Base-by-base conservation (phyloP, 2,113 vertebrate genomes). In the Phrynocephalus versicolor region DNA sequence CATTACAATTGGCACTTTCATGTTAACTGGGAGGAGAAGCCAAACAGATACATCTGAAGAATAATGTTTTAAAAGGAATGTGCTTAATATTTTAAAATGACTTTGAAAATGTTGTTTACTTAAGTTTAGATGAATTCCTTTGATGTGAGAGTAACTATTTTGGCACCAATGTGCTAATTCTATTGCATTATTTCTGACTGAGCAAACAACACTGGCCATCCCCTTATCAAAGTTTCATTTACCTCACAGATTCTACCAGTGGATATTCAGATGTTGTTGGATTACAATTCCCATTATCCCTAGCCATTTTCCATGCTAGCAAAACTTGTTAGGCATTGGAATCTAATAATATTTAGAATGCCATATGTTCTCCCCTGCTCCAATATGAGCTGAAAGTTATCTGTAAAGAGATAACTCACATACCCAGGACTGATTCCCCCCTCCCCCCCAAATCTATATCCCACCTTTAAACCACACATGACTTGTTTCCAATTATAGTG, bases 401-500 rank as follows among this genome's bases (percentile, higher is more conserved):
- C 25, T 83, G 30, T 27, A 8, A 13, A 58, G 45, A 78, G 33
- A 19, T 45, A 69, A 30, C 25, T 30, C 64, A 55, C 64, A 64
- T 33, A 37, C 45, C 62, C 27, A 51, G 16, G 69, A n/a, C 33
- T 77, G 74, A 84, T 84, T 77, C 37, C n/a, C 25, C 37, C 65
- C 75, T 62, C n/a, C 25, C 37, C 65, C 75, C 45, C 74, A 84
- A 78, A 84, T 78, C 64, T 78, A 84, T 57, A 77, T 58, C 16
- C 65, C 64, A 84, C n/a, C 60, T 60, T 60, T 55, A 55, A 84
- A 76, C 62, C 71, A 83, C 62, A 65, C 64, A 64, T 41, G n/a
- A 58, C 64, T 84, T n/a, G 45, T 69, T 67, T 85, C 74, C 83
- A 78, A 85, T 85, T 85, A 77, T 69, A 25, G 33, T 57, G 70